Base-by-base conservation (phyloP, 2,113 vertebrate species). In the Dipodomys merriami region DNA sequence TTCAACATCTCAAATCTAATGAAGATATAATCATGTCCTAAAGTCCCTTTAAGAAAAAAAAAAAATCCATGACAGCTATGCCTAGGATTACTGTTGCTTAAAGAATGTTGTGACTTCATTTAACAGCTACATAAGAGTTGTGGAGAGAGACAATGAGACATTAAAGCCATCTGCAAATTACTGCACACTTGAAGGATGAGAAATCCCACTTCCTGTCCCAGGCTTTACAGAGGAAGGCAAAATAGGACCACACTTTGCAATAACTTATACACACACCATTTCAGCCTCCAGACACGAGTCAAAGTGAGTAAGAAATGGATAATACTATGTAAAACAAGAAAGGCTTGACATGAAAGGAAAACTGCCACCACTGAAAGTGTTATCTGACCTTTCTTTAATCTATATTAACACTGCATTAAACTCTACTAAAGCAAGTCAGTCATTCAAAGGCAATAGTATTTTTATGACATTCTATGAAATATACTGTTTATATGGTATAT, bases 61-160 rank as follows among this genome's bases (percentile, higher is more conserved):
- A 25, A 30, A 86, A 88, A 39, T 46, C 35, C 87, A 11, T 6
- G 49, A 80, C 85, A 90, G 88, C 86, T 83, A 25, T 46, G 49
- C 65, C 53, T 57, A 12, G 39, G 23, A 86, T 69, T 57, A 73
- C 53, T 81, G 39, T 35, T 39, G 73, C 72, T 35, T 84, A 73
- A 39, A 69, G 35, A 84, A 78, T 44, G 81, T 5, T 91, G 83
- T 44, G 83, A 88, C 79, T 83, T 80, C 82, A 86, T 86, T 67
- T 65, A 89, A 86, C 16, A 81, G 73, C 46, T 84, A 30, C 6
- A 62, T 35, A 29, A 80, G 78, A 35, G 27, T 15, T 12, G 18
- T 10, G 65, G 20, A 44, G n/a, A 53, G 27, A 13, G 22, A 29
- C 4, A 68, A 73, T n/a, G 2, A 81, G 87, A 57, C 60, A 44